Evolutionary conservation across 2,797 vertebrate genomes (phyloP), one percentile per base, ranked within the genome.

Genomic region (Alca torda): DNA sequence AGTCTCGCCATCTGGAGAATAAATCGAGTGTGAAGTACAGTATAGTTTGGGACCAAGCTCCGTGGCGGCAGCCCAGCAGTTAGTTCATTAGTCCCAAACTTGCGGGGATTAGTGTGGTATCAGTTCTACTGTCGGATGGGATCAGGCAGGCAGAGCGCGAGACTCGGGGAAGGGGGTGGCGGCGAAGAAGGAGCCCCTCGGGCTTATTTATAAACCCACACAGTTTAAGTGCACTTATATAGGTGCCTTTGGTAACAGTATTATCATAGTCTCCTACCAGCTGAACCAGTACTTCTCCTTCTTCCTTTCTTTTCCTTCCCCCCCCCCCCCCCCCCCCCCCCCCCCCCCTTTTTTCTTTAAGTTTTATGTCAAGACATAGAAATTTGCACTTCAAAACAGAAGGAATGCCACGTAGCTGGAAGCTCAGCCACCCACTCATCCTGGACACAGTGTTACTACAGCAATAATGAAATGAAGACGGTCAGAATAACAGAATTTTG

Each of bases 11-110:
- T 99, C 99, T 99, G 99, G 99, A 99, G 99, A 99, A 99, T 99
- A 99, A 99, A 99, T 99, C 99, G 99, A 99, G 99, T 99, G 99
- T 99, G 99, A 99, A 99, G 99, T 99, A 99, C 99, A 99, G 99
- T 99, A 99, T 99, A 99, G 99, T 99, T 99, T 99, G 99, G 99
- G 99, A 99, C 99, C 99, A 99, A 98, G 98, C 99, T 99, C 99
- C 98, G 98, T 99, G 99, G 99, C 99, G 97, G 99, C 98, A 97
- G 98, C 99, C 98, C 99, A 99, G 99, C 99, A 99, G 99, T 99
- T 98, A 99, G 99, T 99, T 99, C 99, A 99, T 99, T 99, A 99
- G 99, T 99, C 99, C 99, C 99, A 99, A 99, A 99, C 99, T 99
- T 99, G 98, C 90, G 97, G 99, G 99, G 99, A 99, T 99, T 99